Evolutionary conservation across 2,113 vertebrate species (phyloP).

Genomic region (Xiphophorus maculatus): DNA sequence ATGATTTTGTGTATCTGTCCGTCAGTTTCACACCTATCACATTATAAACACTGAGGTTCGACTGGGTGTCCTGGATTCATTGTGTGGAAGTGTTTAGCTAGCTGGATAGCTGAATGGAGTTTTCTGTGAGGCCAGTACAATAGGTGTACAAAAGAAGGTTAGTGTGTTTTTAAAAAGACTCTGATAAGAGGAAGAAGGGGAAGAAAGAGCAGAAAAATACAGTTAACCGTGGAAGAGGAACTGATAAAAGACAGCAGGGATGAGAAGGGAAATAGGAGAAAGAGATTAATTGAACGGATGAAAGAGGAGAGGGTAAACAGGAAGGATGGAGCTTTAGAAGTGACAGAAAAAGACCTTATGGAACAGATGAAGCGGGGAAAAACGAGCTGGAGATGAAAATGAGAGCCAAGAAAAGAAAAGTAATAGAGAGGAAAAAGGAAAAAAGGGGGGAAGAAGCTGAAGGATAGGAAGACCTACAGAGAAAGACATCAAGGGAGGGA

Average conservation of each 20-base stretch:
- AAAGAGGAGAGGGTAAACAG: conserved; percentile 73
- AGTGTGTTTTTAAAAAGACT: conserved; percentile 39
- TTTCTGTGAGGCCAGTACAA: too few species aligned
- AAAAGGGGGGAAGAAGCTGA: not conserved
- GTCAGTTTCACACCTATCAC: too few species aligned
- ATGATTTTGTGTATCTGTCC: too few species aligned
- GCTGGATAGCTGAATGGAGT: too few species aligned
- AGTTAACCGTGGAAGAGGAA: conserved; percentile 4
- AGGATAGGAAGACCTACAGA: conserved; percentile 31
- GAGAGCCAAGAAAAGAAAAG: conserved; percentile 57
- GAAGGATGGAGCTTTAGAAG: conserved; percentile 64
- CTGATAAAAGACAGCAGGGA: conserved; percentile 28
- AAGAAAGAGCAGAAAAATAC: conserved; percentile 14
- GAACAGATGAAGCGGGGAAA: conserved; percentile 37
- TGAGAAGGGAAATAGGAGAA: conserved; percentile 48
- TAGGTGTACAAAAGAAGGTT: conserved; percentile 15
- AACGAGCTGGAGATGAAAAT: conserved; percentile 48
- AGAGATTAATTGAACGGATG: conserved; percentile 67
- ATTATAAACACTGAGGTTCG: too few species aligned
- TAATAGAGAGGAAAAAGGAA: conserved; percentile 18
- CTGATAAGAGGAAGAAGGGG: conserved; percentile 7
- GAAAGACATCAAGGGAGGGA: conserved; percentile 60
- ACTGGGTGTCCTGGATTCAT: too few species aligned
- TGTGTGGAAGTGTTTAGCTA: too few species aligned
- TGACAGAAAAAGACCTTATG: conserved; percentile 69